Conservation (phyloP, 1,140 invertebrate genomes). For the Thalassaphorura encarpata region DNA sequence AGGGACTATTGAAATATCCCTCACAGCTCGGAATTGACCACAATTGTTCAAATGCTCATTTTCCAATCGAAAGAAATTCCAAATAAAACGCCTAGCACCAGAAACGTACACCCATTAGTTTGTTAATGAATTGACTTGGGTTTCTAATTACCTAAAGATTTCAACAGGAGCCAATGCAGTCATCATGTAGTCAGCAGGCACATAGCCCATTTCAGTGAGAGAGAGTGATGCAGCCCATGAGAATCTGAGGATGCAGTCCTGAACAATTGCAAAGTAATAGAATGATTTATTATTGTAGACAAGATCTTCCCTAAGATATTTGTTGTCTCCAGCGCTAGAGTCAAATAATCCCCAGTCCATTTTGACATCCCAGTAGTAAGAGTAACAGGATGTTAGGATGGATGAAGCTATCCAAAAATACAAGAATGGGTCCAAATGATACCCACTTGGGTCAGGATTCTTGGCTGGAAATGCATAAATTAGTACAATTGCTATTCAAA, state of each 20-base stretch:
- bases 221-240: slow-evolving; percentile 82
- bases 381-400: slow-evolving; percentile 68
- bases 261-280: slow-evolving; percentile 95
- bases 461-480: slow-evolving; percentile 40
- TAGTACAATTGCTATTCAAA: not conserved
- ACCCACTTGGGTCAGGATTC: slow-evolving; percentile 40
- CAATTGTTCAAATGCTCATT: slow-evolving; percentile 99
- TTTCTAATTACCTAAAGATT: slow-evolving; percentile 64
- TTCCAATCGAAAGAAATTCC: slow-evolving; percentile 99
- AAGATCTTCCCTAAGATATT: slow-evolving; percentile 51
- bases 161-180: slow-evolving; percentile 84
- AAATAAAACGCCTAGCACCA: slow-evolving; percentile 78
- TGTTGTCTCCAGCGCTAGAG: slow-evolving; percentile 49
- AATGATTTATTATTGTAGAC: slow-evolving; percentile 57
- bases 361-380: slow-evolving; percentile 90
- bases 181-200: slow-evolving; percentile 74
- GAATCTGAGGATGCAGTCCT: slow-evolving; percentile 89
- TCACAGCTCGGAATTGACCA: slow-evolving; percentile 95
- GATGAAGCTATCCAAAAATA: slow-evolving; percentile 67
- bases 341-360: slow-evolving; percentile 99
- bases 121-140: not conserved
- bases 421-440: slow-evolving; percentile 62
- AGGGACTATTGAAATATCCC: slow-evolving; percentile 96
- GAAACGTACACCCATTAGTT: not conserved
- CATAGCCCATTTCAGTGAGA: slow-evolving; percentile 67